phyloP scores from a whole-genome alignment of 1,140 invertebrate species.

The Drosophila mojavensis region DNA sequence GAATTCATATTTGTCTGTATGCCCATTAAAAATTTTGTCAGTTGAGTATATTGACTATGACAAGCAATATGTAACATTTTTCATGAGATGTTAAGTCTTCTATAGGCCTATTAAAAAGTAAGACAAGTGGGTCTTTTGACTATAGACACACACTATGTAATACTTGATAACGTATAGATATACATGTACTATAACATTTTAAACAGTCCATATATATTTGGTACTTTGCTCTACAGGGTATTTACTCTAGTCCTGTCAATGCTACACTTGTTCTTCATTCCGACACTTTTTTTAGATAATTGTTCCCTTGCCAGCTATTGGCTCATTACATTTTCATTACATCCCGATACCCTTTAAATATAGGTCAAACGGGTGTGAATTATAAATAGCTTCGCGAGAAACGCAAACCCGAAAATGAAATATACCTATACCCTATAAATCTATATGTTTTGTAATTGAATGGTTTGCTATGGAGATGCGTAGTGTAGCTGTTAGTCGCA shows the following conservation, averaged over 20 bases:
- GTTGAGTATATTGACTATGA: neutral
- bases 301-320: neutral
- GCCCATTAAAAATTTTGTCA: neutral
- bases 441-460: no score
- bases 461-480: no score
- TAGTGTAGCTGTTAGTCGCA: neutral
- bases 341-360: neutral
- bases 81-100: no score
- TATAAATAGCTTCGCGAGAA: no score
- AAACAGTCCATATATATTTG: no score
- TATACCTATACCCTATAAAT: no score
- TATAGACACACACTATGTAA: no score
- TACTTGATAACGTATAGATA: no score
- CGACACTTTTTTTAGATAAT: neutral
- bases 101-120: no score
- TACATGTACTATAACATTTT: no score
- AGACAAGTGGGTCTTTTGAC: no score
- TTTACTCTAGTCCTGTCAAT: neutral
- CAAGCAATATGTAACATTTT: neutral
- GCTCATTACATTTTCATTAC: neutral
- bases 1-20: slow-evolving; percentile 1
- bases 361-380: neutral
- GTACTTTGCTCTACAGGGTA: neutral
- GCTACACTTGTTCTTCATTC: neutral
- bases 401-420: no score